Conservation (phyloP, 2,113 vertebrate genomes). For the Eudyptes chrysolophus region DNA sequence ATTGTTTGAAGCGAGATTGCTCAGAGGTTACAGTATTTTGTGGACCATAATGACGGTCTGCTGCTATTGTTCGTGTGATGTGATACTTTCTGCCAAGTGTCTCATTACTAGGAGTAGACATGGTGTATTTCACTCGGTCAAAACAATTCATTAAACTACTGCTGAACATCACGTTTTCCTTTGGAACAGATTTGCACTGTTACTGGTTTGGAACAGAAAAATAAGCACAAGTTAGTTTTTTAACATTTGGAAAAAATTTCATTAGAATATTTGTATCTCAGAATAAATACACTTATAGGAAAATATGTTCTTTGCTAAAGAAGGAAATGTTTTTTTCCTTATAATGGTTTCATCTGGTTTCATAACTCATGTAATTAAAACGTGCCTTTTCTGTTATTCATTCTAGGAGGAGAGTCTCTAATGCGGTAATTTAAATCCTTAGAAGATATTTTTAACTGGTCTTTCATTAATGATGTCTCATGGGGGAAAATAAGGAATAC, state of each 20-base stretch:
- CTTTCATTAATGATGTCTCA: not conserved
- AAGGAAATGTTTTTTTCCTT: not conserved
- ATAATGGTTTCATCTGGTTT: slow-evolving; percentile 3
- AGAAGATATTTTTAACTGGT: not conserved
- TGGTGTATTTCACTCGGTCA: slow-evolving; percentile 10
- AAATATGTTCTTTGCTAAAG: not conserved
- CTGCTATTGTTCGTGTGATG: slow-evolving; percentile 26
- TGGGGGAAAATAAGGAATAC: not conserved
- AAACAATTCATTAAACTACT: slow-evolving; percentile 10
- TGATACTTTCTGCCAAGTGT: slow-evolving; percentile 33
- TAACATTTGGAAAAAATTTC: not conserved
- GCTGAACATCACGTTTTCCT: slow-evolving; percentile 1
- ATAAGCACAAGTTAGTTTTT: not conserved
- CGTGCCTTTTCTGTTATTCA: not conserved
- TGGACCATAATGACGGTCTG: not conserved
- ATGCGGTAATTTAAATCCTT: not conserved
- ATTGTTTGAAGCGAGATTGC: slow-evolving; percentile 11
- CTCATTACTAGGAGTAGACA: slow-evolving; percentile 30
- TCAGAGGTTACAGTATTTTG: not conserved
- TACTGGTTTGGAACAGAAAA: not conserved
- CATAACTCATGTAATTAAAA: slow-evolving; percentile 5
- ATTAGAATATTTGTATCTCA: not conserved
- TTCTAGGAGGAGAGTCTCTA: not conserved
- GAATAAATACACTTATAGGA: not conserved
- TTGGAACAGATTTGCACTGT: not conserved